These are phyloP conservation scores for Chloebia gouldiae DNA, from an alignment of 2,113 vertebrate genomes.

Conservation along the genomic window DNA sequence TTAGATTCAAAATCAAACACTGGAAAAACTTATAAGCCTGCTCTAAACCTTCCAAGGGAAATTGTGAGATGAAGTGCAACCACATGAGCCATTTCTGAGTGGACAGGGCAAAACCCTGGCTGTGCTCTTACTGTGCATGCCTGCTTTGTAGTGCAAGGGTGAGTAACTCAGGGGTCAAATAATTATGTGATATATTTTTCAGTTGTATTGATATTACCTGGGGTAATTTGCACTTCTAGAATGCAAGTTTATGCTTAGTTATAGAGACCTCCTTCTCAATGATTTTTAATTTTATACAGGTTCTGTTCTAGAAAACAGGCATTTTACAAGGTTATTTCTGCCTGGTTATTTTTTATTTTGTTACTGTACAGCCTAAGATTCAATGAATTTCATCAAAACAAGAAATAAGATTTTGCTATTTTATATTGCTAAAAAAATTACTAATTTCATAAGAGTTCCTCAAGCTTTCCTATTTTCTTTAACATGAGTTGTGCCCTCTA, in stretches of 20 bases:
- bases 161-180: background rate
- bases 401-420: conserved; percentile 42
- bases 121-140: background rate
- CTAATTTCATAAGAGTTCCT: conserved; percentile 37
- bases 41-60: background rate
- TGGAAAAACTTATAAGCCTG: background rate
- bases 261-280: background rate
- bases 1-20: background rate
- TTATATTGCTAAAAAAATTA: conserved; percentile 38
- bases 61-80: background rate
- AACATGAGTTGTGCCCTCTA: conserved; percentile 26
- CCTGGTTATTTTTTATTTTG: conserved; percentile 1
- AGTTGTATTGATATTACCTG: background rate
- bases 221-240: background rate
- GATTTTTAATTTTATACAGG: background rate
- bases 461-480: conserved; percentile 49
- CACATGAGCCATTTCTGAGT: background rate
- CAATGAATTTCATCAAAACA: conserved; percentile 27
- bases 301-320: background rate
- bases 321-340: background rate
- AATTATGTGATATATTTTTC: background rate
- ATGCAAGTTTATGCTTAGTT: background rate
- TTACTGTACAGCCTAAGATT: background rate
- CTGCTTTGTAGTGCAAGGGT: background rate
- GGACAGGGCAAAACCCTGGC: background rate